Conservation (phyloP, 2,797 vertebrate species). For the Caiman crocodilus region DNA sequence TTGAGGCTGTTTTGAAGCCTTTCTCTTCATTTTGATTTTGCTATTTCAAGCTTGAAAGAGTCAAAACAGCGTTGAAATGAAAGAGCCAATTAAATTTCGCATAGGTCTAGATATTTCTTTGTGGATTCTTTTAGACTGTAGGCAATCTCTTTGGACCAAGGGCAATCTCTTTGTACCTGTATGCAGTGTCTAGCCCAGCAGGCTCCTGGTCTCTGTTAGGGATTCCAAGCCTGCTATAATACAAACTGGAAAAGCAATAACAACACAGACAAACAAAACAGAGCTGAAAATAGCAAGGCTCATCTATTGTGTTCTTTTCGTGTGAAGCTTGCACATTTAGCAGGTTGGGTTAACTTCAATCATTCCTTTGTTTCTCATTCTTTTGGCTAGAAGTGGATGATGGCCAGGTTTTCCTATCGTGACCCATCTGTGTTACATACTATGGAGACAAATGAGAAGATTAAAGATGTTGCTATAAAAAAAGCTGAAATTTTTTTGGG, state of each 20-base stretch:
- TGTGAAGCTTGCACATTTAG: slow-evolving; percentile 42
- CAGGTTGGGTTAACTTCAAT: slow-evolving; percentile 56
- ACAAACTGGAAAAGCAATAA: slow-evolving; percentile 34
- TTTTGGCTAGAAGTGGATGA: slow-evolving; percentile 59
- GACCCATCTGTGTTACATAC: slow-evolving; percentile 69
- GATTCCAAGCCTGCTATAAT: neutral
- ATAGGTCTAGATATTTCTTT: too few species aligned
- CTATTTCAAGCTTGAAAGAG: too few species aligned
- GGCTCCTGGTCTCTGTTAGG: neutral
- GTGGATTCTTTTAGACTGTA: too few species aligned
- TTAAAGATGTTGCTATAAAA: slow-evolving; percentile 68
- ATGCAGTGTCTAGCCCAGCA: neutral
- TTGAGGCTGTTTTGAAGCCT: too few species aligned
- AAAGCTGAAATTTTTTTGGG: slow-evolving; percentile 44
- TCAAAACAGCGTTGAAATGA: too few species aligned
- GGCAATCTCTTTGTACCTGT: neutral
- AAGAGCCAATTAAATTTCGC: too few species aligned
- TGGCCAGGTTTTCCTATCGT: slow-evolving; percentile 72
- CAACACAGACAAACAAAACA: neutral
- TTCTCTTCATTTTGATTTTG: too few species aligned
- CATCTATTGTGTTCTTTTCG: neutral
- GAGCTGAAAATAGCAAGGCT: neutral
- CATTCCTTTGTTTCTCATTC: slow-evolving; percentile 61
- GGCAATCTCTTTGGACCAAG: neutral
- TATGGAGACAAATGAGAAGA: slow-evolving; percentile 71